A percentile compares a stretch with the other conserved stretches of the same genome.
These are phyloP conservation scores for Orestias chungarensis DNA, from an alignment of 2,797 vertebrate genomes.

Conservation along the genomic window DNA sequence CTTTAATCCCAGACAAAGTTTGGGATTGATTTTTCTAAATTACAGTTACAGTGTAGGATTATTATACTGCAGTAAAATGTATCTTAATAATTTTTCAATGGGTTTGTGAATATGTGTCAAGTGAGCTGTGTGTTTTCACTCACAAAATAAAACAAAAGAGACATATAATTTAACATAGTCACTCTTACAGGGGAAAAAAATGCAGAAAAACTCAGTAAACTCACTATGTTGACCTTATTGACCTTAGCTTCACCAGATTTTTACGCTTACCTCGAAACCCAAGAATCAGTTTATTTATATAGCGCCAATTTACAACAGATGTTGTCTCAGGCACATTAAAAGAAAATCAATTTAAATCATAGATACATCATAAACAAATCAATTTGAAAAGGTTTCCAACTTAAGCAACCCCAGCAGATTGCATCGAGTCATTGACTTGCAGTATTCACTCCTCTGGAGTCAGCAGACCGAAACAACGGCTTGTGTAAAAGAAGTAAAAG, in stretches of 20 bases:
- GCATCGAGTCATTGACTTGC: too few species aligned
- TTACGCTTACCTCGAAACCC: neutral
- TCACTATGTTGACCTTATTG: conserved; percentile 2
- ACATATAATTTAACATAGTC: neutral
- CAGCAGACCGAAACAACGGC: too few species aligned
- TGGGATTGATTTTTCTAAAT: neutral
- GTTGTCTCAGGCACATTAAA: too few species aligned
- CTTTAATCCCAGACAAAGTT: neutral
- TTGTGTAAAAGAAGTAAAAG: too few species aligned
- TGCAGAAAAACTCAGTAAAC: neutral
- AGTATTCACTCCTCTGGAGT: too few species aligned
- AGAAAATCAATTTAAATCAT: too few species aligned
- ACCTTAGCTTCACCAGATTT: neutral
- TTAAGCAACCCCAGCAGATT: too few species aligned
- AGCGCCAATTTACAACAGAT: too few species aligned
- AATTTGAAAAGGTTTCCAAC: too few species aligned
- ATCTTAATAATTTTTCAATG: neutral
- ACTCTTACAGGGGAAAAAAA: neutral
- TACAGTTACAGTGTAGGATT: neutral
- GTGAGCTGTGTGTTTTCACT: neutral
- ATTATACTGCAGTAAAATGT: neutral
- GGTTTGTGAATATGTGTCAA: neutral
- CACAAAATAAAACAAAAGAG: neutral
- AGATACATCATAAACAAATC: too few species aligned
- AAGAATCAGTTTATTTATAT: too few species aligned